Evolutionary conservation across 2,888 invertebrate species (phyloP).

Genomic region (Netelia virgata): DNA sequence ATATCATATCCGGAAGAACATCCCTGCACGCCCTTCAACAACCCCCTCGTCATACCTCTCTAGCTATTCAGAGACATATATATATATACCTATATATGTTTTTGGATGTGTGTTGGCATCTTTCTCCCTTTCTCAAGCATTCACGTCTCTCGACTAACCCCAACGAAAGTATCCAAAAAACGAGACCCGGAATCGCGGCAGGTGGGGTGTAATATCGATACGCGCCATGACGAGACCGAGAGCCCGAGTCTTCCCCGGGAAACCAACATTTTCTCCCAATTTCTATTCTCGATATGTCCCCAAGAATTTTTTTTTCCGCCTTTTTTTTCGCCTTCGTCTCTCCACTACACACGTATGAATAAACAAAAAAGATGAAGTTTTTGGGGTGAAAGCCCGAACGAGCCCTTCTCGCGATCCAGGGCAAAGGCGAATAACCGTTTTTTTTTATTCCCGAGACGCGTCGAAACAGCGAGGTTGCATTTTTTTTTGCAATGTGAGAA

Average conservation of each 20-base stretch:
- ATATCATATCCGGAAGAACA: slow-evolving; percentile 64
- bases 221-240: slow-evolving; percentile 61
- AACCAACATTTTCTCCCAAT: slow-evolving; percentile 59
- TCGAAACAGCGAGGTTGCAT: slow-evolving; percentile 26
- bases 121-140: slow-evolving; percentile 64
- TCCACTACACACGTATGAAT: slow-evolving; percentile 64
- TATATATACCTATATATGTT: not conserved
- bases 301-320: slow-evolving; percentile 55
- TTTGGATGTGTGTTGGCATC: not conserved
- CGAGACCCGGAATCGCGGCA: slow-evolving; percentile 75
- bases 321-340: slow-evolving; percentile 51
- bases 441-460: slow-evolving; percentile 42
- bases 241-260: slow-evolving; percentile 48
- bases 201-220: slow-evolving; percentile 81
- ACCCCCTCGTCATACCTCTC: slow-evolving; percentile 67
- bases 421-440: slow-evolving; percentile 30
- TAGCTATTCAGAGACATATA: not conserved
- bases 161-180: slow-evolving; percentile 75
- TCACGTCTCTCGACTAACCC: slow-evolving; percentile 65
- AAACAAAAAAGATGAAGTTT: slow-evolving; percentile 65
- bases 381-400: slow-evolving; percentile 41
- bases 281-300: slow-evolving; percentile 61
- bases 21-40: slow-evolving; percentile 69
- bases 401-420: slow-evolving; percentile 35
- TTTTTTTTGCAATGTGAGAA: slow-evolving; percentile 72